Conservation (phyloP, 1,140 invertebrate species). For the Drosophila pectinifera region DNA sequence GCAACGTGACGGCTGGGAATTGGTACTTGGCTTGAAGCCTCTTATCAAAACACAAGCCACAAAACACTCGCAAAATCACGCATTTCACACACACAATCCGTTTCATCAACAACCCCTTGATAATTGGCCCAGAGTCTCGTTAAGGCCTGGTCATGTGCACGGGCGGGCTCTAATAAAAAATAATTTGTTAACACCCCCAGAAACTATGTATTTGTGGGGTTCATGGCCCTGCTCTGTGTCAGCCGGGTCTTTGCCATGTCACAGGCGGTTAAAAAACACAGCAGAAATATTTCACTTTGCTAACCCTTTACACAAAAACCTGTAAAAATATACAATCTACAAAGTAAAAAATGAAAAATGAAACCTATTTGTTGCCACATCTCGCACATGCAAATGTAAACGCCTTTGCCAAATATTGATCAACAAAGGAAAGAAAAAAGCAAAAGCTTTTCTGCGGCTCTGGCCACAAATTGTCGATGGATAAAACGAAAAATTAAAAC, state of each 20-base stretch:
- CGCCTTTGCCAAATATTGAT: slow-evolving; percentile 52
- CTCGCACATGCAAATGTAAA: slow-evolving; percentile 37
- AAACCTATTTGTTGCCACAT: slow-evolving; percentile 33
- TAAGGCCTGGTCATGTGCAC: slow-evolving; percentile 33
- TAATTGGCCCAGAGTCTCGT: slow-evolving; percentile 37
- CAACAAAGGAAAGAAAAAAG: slow-evolving; percentile 7
- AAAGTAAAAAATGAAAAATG: slow-evolving; percentile 14
- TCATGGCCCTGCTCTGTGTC: slow-evolving; percentile 50
- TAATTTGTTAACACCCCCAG: slow-evolving; percentile 17
- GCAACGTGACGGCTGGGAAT: slow-evolving; percentile 27
- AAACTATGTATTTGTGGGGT: slow-evolving; percentile 11
- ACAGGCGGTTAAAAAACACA: slow-evolving; percentile 21
- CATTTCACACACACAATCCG: slow-evolving; percentile 25
- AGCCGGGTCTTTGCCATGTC: slow-evolving; percentile 60
- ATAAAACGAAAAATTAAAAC: slow-evolving; percentile 36
- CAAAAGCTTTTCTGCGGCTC: slow-evolving; percentile 11
- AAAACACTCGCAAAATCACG: slow-evolving; percentile 7
- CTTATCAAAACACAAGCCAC: slow-evolving; percentile 16
- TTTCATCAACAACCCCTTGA: slow-evolving; percentile 39
- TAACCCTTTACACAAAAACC: slow-evolving; percentile 4
- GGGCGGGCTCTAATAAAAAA: slow-evolving; percentile 37
- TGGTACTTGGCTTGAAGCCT: slow-evolving; percentile 18
- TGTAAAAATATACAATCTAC: slow-evolving; percentile 16
- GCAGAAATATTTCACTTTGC: slow-evolving; percentile 4
- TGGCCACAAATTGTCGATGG: slow-evolving; percentile 17